Evolutionary conservation across 35 echinoderm and acorn worm genomes (phyloP), one percentile per base, ranked within the genome.

Genomic region (Diadema setosum): DNA sequence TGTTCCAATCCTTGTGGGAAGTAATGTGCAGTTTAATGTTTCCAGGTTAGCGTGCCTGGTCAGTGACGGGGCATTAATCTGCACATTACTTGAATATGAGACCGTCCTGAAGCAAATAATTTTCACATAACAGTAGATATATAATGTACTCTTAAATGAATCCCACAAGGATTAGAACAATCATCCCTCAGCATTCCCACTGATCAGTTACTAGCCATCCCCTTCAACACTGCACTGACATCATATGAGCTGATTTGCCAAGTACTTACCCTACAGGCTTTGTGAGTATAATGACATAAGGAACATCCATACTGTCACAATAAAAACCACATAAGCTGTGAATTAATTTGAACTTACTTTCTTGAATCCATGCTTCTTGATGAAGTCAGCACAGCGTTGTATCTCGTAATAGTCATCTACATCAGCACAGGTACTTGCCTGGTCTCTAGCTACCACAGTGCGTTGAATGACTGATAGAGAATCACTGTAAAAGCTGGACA

Each of bases 271-370:
- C 35, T 4, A 56, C 18, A 50, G 12, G n/a, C n/a, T n/a, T n/a
- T n/a, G n/a, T n/a, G n/a, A n/a, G n/a, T n/a, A n/a, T n/a, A n/a
- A n/a, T n/a, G n/a, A n/a, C 43, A 11, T 83, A 2, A 41, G 5
- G 27, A 14, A 50, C 31, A 57, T 20, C 4, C 46, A 50, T 15
- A 37, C 39, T 81, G 24, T 11, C 21, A 17, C 1, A 69, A n/a
- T 84, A 1, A 60, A 0, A 60, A 18, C 11, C 45, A 0, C 24
- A 29, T 25, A 41, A 42, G 11, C 4, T 36, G n/a, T n/a, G n/a
- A n/a, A n/a, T n/a, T n/a, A n/a, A n/a, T n/a, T n/a, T 40, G 4
- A 60, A 74, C 82, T 70, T 89, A 89, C 94, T 82, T 46, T 89
- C 46, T 43, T 65, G 31, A 70, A 96, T 15, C 58, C 40, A 56